Conservation (phyloP, 2,113 vertebrate genomes). For the Acrocephalus arundinaceus region DNA sequence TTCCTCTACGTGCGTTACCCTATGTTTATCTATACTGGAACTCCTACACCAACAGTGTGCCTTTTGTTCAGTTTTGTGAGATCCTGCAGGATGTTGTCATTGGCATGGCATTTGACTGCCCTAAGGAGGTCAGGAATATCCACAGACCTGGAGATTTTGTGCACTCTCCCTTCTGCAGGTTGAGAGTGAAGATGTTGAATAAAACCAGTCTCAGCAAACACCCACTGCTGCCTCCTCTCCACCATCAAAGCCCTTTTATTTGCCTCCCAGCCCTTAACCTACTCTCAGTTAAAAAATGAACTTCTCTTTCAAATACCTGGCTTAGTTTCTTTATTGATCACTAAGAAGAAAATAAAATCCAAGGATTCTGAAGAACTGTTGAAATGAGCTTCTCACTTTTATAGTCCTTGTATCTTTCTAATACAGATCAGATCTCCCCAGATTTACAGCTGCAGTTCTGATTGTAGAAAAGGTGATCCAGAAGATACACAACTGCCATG, state of each 20-base stretch:
- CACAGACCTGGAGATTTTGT: background rate
- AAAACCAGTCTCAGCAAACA: background rate
- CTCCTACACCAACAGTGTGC: background rate
- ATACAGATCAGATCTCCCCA: background rate
- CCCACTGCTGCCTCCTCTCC: background rate
- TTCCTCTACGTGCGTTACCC: fast-evolving
- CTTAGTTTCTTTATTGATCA: background rate
- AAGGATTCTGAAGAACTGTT: background rate
- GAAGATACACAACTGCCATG: background rate
- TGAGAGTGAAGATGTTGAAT: background rate
- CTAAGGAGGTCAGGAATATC: background rate
- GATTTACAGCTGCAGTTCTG: background rate
- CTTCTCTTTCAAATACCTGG: background rate
- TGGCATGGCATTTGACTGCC: background rate
- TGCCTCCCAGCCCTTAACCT: background rate
- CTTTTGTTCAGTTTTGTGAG: background rate
- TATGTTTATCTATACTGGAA: fast-evolving
- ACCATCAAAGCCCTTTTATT: background rate
- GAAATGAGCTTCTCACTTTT: background rate
- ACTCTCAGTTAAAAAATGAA: background rate
- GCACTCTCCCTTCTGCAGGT: background rate
- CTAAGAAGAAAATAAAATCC: background rate
- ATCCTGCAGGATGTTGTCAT: background rate
- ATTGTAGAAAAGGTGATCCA: background rate
- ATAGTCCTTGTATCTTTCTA: background rate